A percentile compares a stretch with the other conserved stretches of the same genome.
Evolutionary conservation across 2,888 invertebrate species (phyloP).

Genomic region (Cotesia congregata): DNA sequence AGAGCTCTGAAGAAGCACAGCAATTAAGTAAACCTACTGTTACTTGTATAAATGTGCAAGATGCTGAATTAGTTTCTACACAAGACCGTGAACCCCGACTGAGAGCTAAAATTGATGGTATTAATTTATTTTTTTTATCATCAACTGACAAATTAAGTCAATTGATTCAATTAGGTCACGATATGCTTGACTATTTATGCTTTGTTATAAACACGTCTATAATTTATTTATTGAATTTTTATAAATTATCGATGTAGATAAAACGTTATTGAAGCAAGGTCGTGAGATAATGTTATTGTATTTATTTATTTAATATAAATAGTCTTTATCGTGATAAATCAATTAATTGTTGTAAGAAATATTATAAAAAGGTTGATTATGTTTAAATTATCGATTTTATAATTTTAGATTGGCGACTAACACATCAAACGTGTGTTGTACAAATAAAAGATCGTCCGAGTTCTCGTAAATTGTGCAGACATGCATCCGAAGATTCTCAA

Average conservation of each 20-base stretch:
- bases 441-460: conserved; percentile 59
- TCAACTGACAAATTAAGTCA: neutral
- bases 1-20: conserved; percentile 83
- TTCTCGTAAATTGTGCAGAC: conserved; percentile 61
- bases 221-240: neutral
- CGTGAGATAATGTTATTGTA: too few species aligned
- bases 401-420: conserved; percentile 56
- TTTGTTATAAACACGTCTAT: neutral
- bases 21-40: conserved; percentile 61
- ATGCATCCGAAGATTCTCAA: conserved; percentile 65
- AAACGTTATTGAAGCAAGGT: neutral
- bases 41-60: conserved; percentile 59
- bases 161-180: conserved; percentile 1
- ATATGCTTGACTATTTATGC: neutral
- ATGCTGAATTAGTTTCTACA: conserved; percentile 57
- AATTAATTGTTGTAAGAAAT: neutral
- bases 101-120: conserved; percentile 59
- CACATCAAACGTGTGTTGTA: conserved; percentile 59
- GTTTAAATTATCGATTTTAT: neutral
- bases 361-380: neutral
- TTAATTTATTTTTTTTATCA: conserved; percentile 24
- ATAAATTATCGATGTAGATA: neutral
- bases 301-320: too few species aligned
- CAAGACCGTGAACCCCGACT: conserved; percentile 57
- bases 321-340: too few species aligned